Base-by-base conservation (phyloP, 92 coral and sea anemone genomes). In the Porites evermanni region DNA sequence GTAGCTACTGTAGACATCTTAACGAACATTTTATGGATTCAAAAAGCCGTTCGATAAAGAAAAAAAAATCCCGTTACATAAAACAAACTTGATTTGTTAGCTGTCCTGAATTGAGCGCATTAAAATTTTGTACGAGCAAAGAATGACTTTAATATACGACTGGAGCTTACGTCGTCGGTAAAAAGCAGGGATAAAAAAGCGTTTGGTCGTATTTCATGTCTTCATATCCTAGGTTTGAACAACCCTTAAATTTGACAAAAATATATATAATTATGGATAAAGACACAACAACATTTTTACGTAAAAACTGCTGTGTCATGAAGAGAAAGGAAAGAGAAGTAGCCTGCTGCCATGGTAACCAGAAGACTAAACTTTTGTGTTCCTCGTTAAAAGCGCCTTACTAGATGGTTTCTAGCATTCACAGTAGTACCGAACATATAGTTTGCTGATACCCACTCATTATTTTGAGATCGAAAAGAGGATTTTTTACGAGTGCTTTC, bases 301-400 rank as follows among this genome's bases (percentile, higher is more conserved):
- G 52, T 14, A 58, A 51, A 50, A 71, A 64, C 12, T 20, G 20
- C 10, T 17, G 47, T 38, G 47, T 44, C 18, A 78, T 0, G 11
- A 54, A 75, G 26, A 19, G 38, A 8, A 64, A 63, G 12, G 7
- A 21, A 54, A 51, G 23, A 17, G 18, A 38, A 67, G 69, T 72
- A 56, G 44, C 18, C 10, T 50, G 78, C 12, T 70, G 26, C 67
- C 86, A 81, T 70, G 56, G 78, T 44, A 81, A 81, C 86, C 77
- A 72, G 18, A 70, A 38, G 44, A 50, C 59, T 38, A 23, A 44
- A 70, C 44, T 0, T 54, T 77, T 14, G 17, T 17, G 20, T 14
- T 6, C 54, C 38, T 44, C 11, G 75, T 32, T 71, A 72, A 38
- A 72, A 21, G 23, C 4, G 16, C 61, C 8, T 50, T 50, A 12